Percentiles rank a stretch among this genome's conserved stretches.
These are phyloP conservation scores for Chloroclystis v-ata DNA, from an alignment of 2,888 invertebrate species.

Conservation along the genomic window DNA sequence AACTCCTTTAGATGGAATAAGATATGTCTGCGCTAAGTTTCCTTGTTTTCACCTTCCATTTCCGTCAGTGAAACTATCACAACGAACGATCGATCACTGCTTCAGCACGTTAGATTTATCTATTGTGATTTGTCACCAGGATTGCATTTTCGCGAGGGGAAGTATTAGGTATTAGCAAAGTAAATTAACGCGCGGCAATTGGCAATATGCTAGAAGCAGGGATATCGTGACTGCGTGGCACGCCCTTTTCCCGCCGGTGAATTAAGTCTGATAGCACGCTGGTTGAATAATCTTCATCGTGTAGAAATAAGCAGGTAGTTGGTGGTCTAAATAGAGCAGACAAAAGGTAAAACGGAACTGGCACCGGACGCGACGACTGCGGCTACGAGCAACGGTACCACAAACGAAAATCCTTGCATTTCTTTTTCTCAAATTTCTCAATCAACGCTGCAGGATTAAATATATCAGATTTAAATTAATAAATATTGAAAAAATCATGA, in stretches of 20 bases:
- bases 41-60: constrained; percentile 47
- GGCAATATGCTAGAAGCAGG: constrained; percentile 39
- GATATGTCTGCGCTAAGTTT: constrained; percentile 48
- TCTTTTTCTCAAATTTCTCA: constrained; percentile 34
- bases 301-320: constrained; percentile 22
- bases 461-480: no score
- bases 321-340: constrained; percentile 32
- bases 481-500: no score
- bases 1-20: constrained; percentile 52
- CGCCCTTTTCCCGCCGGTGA: constrained; percentile 34
- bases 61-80: constrained; percentile 51
- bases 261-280: constrained; percentile 36
- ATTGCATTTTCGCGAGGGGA: constrained; percentile 41
- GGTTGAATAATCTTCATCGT: constrained; percentile 22
- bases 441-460: constrained; percentile 26
- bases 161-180: constrained; percentile 31
- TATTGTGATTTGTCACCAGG: constrained; percentile 42
- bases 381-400: constrained; percentile 31
- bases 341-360: constrained; percentile 35
- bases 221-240: constrained; percentile 36
- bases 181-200: constrained; percentile 39
- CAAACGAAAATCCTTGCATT: constrained; percentile 26
- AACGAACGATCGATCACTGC: constrained; percentile 46
- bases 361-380: constrained; percentile 22
- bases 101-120: constrained; percentile 38